Evolutionary conservation across 1,140 invertebrate genomes (phyloP).

Genomic region (Microplitis demolitor): DNA sequence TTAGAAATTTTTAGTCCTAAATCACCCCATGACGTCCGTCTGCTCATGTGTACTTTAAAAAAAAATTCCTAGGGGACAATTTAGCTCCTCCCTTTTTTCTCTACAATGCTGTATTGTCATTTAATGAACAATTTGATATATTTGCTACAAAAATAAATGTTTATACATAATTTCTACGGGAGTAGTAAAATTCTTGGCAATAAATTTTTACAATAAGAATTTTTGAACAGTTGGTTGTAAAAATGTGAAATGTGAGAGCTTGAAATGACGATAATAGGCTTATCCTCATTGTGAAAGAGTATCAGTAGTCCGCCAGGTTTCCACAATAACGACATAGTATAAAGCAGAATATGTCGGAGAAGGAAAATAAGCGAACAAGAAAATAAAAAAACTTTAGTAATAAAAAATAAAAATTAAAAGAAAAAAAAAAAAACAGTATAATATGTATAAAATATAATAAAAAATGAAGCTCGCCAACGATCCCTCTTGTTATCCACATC

Average conservation of each 20-base stretch:
- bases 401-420: neutral
- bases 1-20: too few relatives aligned
- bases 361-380: neutral
- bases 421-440: neutral
- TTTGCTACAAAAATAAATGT: neutral
- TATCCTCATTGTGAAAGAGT: slow-evolving; percentile 6
- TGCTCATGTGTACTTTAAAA: too few relatives aligned
- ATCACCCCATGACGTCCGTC: too few relatives aligned
- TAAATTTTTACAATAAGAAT: slow-evolving; percentile 4
- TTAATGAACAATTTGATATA: too few relatives aligned
- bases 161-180: neutral
- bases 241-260: slow-evolving; percentile 6
- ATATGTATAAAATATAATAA: neutral
- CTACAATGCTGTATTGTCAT: too few relatives aligned
- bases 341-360: neutral
- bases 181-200: neutral
- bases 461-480: neutral
- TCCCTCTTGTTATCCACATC: slow-evolving; percentile 15
- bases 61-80: too few relatives aligned
- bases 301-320: slow-evolving; percentile 5
- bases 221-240: neutral
- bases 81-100: too few relatives aligned
- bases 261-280: slow-evolving; percentile 4
- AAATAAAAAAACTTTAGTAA: neutral
- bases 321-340: neutral